Percentiles rank a stretch among this genome's conserved stretches.
These are phyloP conservation scores for Dusona sp. DNA, from an alignment of 2,888 invertebrate species.

Conservation along the genomic window DNA sequence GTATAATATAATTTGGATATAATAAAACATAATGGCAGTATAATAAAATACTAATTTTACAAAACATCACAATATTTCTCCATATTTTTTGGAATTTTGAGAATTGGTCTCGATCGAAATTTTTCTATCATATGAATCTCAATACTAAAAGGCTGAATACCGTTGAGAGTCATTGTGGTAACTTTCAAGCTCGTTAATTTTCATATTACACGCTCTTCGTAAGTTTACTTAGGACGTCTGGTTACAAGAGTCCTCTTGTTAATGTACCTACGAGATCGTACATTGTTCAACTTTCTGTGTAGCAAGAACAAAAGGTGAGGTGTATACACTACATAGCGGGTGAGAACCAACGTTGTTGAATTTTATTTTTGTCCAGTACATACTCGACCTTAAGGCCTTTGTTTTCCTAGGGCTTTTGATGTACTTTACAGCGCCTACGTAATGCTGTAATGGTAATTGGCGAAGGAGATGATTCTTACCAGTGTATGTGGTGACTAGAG, in stretches of 20 bases:
- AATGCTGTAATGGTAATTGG: constrained; percentile 2
- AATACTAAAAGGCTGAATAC: not conserved
- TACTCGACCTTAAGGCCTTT: constrained; percentile 45
- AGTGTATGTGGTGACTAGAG: not conserved
- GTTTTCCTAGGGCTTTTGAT: constrained; percentile 16
- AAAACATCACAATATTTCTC: not conserved
- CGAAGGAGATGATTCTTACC: not conserved
- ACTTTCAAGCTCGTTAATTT: constrained; percentile 11
- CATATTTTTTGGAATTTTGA: not conserved
- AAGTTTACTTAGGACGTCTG: constrained; percentile 38
- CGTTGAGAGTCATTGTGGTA: not conserved
- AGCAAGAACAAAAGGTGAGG: constrained; percentile 22
- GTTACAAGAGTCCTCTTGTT: constrained; percentile 22
- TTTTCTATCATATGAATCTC: not conserved
- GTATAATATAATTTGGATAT: no score
- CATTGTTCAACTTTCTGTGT: constrained; percentile 20
- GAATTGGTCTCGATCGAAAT: not conserved
- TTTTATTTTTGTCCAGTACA: constrained; percentile 51
- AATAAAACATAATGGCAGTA: no score
- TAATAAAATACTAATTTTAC: no score
- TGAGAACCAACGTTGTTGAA: constrained; percentile 30
- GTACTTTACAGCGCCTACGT: constrained; percentile 2
- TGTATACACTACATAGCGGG: not conserved
- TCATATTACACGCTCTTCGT: constrained; percentile 13
- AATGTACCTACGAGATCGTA: constrained; percentile 11